Base-by-base conservation (phyloP, 2,888 invertebrate species). In the Tinea semifulvella region DNA sequence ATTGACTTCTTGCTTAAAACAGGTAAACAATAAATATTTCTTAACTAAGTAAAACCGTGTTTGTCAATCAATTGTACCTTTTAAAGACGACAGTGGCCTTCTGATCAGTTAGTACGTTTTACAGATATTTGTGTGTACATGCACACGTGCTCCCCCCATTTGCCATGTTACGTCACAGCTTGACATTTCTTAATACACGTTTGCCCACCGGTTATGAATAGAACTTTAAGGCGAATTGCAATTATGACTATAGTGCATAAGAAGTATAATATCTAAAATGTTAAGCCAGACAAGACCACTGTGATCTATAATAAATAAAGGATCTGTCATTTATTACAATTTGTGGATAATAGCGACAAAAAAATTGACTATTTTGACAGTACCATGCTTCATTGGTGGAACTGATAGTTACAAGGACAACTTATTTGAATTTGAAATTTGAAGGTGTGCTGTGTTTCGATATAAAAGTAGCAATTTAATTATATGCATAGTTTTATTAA, bases 101-200 rank as follows among this genome's bases (percentile, higher is more conserved):
- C 28, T 25, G 19, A 19, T 22, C 43, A 43, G 18, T 43, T 43
- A 43, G 43, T 31, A 20, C 28, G 31, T 31, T 43, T 43, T 28
- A 28, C 26, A 43, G 31, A 43, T 17, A 27, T 27, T 31, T 13
- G 26, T 17, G 16, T 16, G 26, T 20, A 28, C 19, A 43, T 28
- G 31, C 28, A 25, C 43, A 43, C 31, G 43, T 31, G 43, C 42
- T n/a, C 27, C 20, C n/a, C 27, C 35, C 47, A 40, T 18, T 31
- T 25, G 31, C 17, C 43, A 31, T 31, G 45, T 50, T 51, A 49
- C 48, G 44, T 50, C 49, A 48, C 42, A 25, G 25, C 25, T 44
- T 40, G 39, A 46, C 52, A 57, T 65, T 65, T 57, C 61, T 56
- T 52, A 63, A 63, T 60, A 55, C 58, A 57, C 60, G 61, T 60